Base-by-base conservation (phyloP, 2,888 invertebrate genomes). In the Flexamia atlantica region DNA sequence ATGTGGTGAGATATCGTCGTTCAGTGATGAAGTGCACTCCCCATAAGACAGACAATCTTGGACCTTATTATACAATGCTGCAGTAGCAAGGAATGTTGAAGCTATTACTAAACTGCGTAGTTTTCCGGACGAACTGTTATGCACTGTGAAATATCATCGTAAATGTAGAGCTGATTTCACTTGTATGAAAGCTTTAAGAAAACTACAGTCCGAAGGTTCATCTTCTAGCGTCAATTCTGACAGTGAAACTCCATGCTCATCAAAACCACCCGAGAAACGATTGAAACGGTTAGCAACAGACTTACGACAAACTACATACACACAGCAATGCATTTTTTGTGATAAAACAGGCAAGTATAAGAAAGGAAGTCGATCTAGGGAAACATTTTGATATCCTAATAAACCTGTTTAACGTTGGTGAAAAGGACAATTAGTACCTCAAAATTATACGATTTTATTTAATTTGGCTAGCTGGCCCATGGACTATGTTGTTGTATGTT, bases 91-190 rank as follows among this genome's bases (percentile, higher is more conserved):
- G 25, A 68, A 68, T 23, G 3, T 20, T 68, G 10, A 68, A 25
- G 12, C 68, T 68, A 23, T 68, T 68, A 68, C 28, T 68, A 68
- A 68, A 23, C 68, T 28, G 4, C 68, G 25, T 68, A 25, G 23
- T 17, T 14, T 68, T 14, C 23, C 28, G 17, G 25, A 68, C 68
- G 68, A 68, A 68, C 25, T 68, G 68, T 68, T 68, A 23, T 17
- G 17, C 20, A 23, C 68, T 68, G 32, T 68, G 68, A 68, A 68
- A 23, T 30, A 68, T 68, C 68, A 32, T 23, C 68, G 68, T 23
- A 23, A 20, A 68, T 68, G 68, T 68, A 68, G 68, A 68, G 68
- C 68, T 4, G 23, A 68, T 23, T 68, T 68, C 68, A 68, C 68
- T 32, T 14, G 23, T 20, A 68, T 68, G 14, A 68, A 68, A 25